Base-by-base conservation (phyloP, 2,888 invertebrate genomes). In the Panorpa germanica region DNA sequence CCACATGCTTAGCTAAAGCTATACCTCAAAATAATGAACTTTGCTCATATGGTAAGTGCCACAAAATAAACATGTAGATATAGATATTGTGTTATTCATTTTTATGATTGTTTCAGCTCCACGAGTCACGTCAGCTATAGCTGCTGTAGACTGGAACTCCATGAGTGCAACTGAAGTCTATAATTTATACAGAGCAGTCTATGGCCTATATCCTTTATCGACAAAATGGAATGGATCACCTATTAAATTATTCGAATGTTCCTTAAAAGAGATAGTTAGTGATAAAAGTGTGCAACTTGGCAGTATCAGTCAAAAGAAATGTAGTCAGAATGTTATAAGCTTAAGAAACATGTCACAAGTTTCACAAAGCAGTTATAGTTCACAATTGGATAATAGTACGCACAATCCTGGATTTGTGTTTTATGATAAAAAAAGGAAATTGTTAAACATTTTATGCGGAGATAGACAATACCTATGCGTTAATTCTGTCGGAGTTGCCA, bases 111-210 rank as follows among this genome's bases (percentile, higher is more conserved):
- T 64, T 66, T 38, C 47, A 80, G 83, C 86, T 22, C 80, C 75
- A 35, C 81, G 77, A 61, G 60, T 85, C 33, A 58, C 59, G 15
- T 53, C 65, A 34, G 48, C 50, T 31, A 59, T 74, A 39, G 63
- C 72, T 25, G 53, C 61, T 42, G 57, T 85, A 6, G 53, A 62
- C 40, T 86, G 82, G 82, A 43, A 58, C 2, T 49, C 57, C 28
- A 69, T 71, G 65, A 57, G 55, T 15, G 65, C 78, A 2, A 40
- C 40, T 20, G 53, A 74, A 44, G 55, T 85, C 8, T 78, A 72
- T 45, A 70, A 81, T 46, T 58, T 76, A 11, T 63, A 71, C 42
- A 59, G 83, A 41, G 78, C 78, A 1, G 49, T 83, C 31, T 61
- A 61, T 40, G 67, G 72, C 15, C 45, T 75, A 17, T 68, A 69